Conservation (phyloP, 1,140 invertebrate genomes). For the Trichonephila inaurata region DNA sequence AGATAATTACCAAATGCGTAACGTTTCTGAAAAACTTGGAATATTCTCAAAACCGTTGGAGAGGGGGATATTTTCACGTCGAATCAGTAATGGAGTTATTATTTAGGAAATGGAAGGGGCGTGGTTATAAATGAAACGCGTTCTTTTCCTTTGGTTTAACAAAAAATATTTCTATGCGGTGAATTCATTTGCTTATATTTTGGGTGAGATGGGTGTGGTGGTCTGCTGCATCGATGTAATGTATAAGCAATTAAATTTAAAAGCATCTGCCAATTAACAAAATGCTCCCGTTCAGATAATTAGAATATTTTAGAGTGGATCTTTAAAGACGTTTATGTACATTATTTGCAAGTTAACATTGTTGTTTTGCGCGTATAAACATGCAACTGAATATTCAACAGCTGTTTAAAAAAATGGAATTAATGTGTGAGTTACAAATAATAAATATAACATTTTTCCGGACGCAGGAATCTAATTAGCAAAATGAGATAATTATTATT, state of each 20-base stretch:
- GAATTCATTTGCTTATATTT: neutral
- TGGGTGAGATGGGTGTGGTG: neutral
- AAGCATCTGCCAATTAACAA: neutral
- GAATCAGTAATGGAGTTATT: neutral
- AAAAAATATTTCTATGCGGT: neutral
- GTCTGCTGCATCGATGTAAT: neutral
- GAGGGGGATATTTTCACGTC: neutral
- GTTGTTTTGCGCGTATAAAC: no score
- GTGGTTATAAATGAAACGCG: neutral
- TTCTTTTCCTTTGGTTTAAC: neutral
- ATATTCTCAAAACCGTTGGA: neutral
- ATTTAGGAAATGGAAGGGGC: slow-evolving; percentile 1
- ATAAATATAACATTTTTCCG: no score
- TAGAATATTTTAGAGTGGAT: no score
- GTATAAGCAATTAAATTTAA: slow-evolving; percentile 46
- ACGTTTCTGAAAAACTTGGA: neutral
- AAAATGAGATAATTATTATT: no score
- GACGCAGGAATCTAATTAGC: no score
- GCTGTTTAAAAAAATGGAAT: no score
- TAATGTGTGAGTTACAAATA: no score
- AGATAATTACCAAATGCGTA: neutral
- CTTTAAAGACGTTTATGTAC: no score
- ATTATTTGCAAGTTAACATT: no score
- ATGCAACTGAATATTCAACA: no score
- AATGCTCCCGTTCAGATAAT: neutral